Conservation (phyloP, 1,140 invertebrate species). For the Achroia grisella region DNA sequence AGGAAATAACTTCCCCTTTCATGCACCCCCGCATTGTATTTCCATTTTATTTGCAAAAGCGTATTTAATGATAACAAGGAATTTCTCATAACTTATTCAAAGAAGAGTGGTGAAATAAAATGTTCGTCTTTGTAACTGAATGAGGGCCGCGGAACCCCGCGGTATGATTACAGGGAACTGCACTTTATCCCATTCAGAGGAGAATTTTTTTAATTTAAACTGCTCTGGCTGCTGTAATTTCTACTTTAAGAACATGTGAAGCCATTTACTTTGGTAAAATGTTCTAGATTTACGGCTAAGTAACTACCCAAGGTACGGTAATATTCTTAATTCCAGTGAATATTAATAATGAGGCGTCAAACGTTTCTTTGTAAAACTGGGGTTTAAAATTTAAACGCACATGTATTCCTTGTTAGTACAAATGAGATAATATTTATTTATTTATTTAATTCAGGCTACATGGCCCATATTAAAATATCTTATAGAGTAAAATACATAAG, state of each 20-base stretch:
- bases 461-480: no score
- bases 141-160: neutral
- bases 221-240: neutral
- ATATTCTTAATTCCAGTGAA: no score
- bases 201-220: conserved; percentile 1
- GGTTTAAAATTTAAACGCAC: no score
- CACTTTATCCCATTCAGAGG: conserved; percentile 2
- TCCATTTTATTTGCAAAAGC: conserved; percentile 1
- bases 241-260: neutral
- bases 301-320: no score
- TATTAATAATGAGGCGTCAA: no score
- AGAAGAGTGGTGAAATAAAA: conserved; percentile 1
- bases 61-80: conserved; percentile 5
- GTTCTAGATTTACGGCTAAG: no score
- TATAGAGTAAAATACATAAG: no score
- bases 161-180: conserved; percentile 2
- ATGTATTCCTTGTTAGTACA: no score
- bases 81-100: conserved; percentile 5
- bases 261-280: no score
- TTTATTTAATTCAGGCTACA: no score
- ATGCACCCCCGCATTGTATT: conserved; percentile 1
- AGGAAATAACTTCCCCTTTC: conserved; percentile 2
- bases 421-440: no score
- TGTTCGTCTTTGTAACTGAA: conserved; percentile 1
- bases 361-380: no score